A percentile compares a stretch with the other conserved stretches of the same genome.
These are phyloP conservation scores for Choloepus hoffmanni DNA, from an alignment of 2,113 vertebrate genomes.

Conservation along the genomic window DNA sequence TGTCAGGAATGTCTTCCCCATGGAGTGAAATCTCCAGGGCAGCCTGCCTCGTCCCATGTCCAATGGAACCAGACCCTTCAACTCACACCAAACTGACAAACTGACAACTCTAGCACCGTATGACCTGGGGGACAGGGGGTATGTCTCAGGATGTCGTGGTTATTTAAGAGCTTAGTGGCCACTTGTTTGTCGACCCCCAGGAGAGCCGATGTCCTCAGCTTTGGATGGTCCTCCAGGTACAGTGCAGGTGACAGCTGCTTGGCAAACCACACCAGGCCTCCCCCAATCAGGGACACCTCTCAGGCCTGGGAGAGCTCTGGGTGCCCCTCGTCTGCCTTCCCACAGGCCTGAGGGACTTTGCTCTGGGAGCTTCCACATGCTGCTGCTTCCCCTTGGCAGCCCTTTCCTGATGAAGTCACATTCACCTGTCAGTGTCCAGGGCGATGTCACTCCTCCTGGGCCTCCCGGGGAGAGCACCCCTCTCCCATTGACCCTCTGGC, in stretches of 20 bases:
- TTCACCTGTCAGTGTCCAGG: background rate
- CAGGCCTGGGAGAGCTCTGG: background rate
- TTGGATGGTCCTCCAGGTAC: background rate
- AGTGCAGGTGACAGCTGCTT: background rate
- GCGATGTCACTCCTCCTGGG: background rate
- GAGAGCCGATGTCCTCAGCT: background rate
- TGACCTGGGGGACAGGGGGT: background rate
- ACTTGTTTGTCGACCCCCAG: background rate
- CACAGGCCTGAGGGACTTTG: background rate
- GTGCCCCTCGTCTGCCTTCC: background rate
- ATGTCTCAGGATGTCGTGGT: background rate
- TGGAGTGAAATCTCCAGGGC: background rate
- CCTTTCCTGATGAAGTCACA: background rate
- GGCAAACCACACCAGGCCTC: background rate
- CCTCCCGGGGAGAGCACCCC: background rate
- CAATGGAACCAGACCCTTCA: background rate
- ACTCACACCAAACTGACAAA: background rate
- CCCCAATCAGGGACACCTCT: background rate
- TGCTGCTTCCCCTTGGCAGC: background rate
- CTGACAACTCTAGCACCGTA: background rate
- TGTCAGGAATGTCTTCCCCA: background rate
- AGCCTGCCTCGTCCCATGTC: background rate
- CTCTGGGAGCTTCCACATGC: background rate
- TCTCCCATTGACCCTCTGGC: background rate
- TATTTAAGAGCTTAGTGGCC: background rate